Conservation (phyloP, 1,140 invertebrate species). For the Matsumurasca onukii region DNA sequence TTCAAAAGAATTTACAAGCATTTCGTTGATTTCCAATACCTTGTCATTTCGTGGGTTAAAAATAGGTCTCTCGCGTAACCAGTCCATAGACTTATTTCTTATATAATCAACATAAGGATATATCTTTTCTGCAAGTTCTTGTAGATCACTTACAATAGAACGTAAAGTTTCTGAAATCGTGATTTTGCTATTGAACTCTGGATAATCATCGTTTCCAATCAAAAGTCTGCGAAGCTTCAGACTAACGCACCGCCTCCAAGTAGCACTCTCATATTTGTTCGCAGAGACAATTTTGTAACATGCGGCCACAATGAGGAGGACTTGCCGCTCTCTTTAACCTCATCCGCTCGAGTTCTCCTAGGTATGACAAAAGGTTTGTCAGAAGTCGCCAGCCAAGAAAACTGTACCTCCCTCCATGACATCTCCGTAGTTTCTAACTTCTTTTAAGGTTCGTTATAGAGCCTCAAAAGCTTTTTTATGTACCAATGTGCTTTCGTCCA, state of each 20-base stretch:
- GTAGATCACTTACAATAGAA: background rate
- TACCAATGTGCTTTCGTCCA: constrained; percentile 43
- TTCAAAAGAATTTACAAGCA: no score
- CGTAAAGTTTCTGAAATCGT: background rate
- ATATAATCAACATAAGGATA: background rate
- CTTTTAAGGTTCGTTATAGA: constrained; percentile 39
- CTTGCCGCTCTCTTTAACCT: no score
- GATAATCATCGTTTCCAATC: background rate
- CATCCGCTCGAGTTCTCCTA: background rate
- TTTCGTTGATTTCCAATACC: no score
- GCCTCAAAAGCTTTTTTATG: constrained; percentile 42
- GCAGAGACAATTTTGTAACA: no score
- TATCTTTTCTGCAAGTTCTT: background rate
- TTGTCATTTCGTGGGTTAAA: no score
- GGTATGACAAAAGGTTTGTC: background rate
- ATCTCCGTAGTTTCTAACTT: constrained; percentile 38
- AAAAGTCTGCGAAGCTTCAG: background rate
- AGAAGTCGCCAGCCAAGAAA: no score
- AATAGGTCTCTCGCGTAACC: constrained; percentile 6
- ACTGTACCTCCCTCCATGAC: constrained; percentile 42
- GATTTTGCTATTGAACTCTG: background rate
- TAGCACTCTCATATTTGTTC: no score
- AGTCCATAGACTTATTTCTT: background rate
- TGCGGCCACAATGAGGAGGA: no score
- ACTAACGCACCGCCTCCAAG: no score